Base-by-base conservation (phyloP, 2,797 vertebrate genomes). In the Streptopelia turtur region DNA sequence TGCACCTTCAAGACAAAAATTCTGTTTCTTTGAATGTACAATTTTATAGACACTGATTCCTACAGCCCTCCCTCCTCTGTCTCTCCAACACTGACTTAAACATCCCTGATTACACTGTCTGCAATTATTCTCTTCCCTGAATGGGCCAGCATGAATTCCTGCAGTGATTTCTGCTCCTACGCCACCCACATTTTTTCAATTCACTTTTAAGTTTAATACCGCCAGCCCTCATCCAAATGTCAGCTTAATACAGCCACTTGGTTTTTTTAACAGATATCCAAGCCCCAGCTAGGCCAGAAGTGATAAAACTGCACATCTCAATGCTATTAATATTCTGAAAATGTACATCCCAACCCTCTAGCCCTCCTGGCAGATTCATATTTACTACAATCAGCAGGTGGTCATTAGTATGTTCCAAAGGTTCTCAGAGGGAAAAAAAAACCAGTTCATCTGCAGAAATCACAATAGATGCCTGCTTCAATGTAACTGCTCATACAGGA, bases 1-100 rank as follows among this genome's bases (percentile, higher is more conserved):
- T 12, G 99, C 99, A 95, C 99, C 99, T 99, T 97, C 56, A 96
- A 95, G 59, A 68, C 66, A 90, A 95, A 96, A 96, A 90, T 11
- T 39, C 23, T 3, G 50, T 93, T 79, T 77, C 35, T 94, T 71
- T 90, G 31, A 33, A 43, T 6, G 14, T n/a, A 43, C 37, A 61
- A 9, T 77, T 82, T 66, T 76, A 84, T 4, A 63, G n/a, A 53
- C 33, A 30, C 35, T 10, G 20, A 83, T 84, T 80, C 35, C 39
- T 60, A 78, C 50, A 76, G n/a, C 59, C 47, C 59, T 64, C 45
- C 31, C 18, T 87, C 59, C 83, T 83, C 68, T 64, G n/a, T 11
- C 66, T 64, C 60, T 86, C 24, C 59, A 89, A 57, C n/a, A 59
- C 8, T 43, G 16, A 70, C 43, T 59, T 83, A 86, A 94, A 82